These are phyloP conservation scores for Zaprionus inermis DNA, from an alignment of 1,140 invertebrate genomes.

Conservation along the genomic window DNA sequence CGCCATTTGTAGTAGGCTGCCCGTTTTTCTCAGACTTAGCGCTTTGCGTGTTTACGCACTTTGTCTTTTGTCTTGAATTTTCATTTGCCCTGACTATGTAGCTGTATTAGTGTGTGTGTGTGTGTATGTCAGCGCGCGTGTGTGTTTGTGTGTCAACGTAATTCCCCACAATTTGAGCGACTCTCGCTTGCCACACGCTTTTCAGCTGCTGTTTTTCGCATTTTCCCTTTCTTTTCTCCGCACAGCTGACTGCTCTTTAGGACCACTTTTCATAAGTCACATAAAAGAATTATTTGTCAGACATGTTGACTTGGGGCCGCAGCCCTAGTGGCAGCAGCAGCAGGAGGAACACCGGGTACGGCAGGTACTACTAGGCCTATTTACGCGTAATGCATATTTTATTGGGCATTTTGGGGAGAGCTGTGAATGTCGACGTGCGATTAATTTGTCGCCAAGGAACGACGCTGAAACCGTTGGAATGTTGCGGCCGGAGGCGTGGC, in stretches of 20 bases:
- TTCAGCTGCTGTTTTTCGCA: constrained; percentile 13
- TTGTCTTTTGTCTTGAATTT: constrained; percentile 73
- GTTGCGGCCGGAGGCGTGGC: background rate
- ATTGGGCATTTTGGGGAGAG: constrained; percentile 60
- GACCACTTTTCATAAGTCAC: constrained; percentile 65
- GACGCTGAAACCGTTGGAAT: background rate
- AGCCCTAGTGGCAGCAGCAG: background rate
- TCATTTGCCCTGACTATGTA: constrained; percentile 31
- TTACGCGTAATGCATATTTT: constrained; percentile 74
- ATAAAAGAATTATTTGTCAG: constrained; percentile 70
- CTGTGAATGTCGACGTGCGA: constrained; percentile 46
- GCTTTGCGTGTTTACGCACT: constrained; percentile 69
- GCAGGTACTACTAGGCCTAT: constrained; percentile 40
- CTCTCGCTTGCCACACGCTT: constrained; percentile 17
- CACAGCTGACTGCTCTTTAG: constrained; percentile 31
- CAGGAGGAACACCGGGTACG: background rate
- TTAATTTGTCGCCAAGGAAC: constrained; percentile 51
- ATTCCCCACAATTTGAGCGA: constrained; percentile 41
- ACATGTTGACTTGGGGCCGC: constrained; percentile 57
- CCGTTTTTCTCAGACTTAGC: constrained; percentile 25
- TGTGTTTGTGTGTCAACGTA: constrained; percentile 40
- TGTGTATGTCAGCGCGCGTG: constrained; percentile 1
- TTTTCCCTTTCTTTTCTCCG: background rate
- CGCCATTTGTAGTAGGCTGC: background rate
- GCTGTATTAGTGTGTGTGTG: background rate